These are phyloP conservation scores for Scarus forsteni DNA, from an alignment of 2,797 vertebrate species.

Conservation along the genomic window DNA sequence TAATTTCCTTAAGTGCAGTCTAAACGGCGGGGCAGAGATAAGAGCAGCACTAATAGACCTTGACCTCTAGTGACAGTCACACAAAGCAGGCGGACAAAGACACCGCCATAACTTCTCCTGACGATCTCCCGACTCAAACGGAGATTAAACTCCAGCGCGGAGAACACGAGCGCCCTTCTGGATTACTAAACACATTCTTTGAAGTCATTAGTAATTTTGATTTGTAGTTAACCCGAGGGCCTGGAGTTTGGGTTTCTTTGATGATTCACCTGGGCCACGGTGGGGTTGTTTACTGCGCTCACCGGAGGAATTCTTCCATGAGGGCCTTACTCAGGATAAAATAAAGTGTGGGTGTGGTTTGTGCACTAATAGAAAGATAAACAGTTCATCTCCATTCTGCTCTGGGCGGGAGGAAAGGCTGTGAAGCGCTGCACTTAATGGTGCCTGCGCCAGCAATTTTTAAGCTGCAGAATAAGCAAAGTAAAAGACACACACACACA, in stretches of 20 bases:
- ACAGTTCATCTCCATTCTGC: constrained; percentile 45
- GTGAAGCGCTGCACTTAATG: constrained; percentile 36
- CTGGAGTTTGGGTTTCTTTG: constrained; percentile 11
- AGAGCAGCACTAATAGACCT: constrained; percentile 68
- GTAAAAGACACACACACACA: constrained; percentile 31
- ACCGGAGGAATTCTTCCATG: constrained; percentile 39
- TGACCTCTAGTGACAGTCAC: constrained; percentile 65
- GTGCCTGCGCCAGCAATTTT: constrained; percentile 53
- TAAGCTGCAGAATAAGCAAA: constrained; percentile 66
- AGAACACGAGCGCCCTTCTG: background rate
- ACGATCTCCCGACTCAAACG: constrained; percentile 17
- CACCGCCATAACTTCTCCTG: constrained; percentile 29
- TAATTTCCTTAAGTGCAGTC: constrained; percentile 69
- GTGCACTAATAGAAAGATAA: constrained; percentile 50
- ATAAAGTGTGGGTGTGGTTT: constrained; percentile 37
- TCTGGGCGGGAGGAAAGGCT: constrained; percentile 36
- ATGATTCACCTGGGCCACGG: constrained; percentile 46
- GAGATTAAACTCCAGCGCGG: constrained; percentile 17
- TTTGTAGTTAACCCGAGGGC: constrained; percentile 28
- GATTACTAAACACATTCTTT: constrained; percentile 21
- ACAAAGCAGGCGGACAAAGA: constrained; percentile 62
- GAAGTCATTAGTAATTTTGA: constrained; percentile 51
- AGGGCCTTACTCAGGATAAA: constrained; percentile 22
- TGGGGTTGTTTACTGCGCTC: constrained; percentile 44
- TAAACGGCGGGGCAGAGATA: constrained; percentile 69